Evolutionary conservation across 2,888 invertebrate genomes (phyloP).

Genomic region (Calameuta pallipes): DNA sequence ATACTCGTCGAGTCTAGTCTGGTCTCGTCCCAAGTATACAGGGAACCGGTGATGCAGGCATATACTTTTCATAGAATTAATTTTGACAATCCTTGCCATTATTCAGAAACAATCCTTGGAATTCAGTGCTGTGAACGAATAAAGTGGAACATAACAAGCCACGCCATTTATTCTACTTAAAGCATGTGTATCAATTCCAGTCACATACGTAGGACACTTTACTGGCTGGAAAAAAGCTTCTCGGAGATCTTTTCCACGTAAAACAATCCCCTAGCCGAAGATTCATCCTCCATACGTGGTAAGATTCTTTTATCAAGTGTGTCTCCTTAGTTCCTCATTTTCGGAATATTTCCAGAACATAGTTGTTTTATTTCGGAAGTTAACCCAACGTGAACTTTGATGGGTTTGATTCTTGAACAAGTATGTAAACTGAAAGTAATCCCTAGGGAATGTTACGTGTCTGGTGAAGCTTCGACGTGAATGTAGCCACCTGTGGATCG

Average conservation of each 20-base stretch:
- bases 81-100: not conserved
- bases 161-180: not conserved
- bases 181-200: not conserved
- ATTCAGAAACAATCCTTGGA: not conserved
- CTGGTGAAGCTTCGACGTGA: not conserved
- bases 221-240: not conserved
- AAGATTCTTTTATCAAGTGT: not conserved
- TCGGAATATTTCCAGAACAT: not conserved
- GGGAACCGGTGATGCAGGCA: not conserved
- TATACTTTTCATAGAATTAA: not conserved
- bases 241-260: not conserved
- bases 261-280: not conserved
- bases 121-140: not conserved
- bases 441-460: constrained; percentile 16
- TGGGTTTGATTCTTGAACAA: not conserved
- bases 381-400: not conserved
- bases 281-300: not conserved
- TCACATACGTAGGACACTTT: not conserved
- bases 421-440: constrained; percentile 1
- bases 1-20: no score
- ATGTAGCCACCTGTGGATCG: constrained; percentile 56
- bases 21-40: no score
- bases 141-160: not conserved
- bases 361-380: not conserved
- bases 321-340: not conserved